Evolutionary conservation across 2,888 invertebrate genomes (phyloP), one percentile per base, ranked within the genome.

Genomic region (Chydorus sphaericus): DNA sequence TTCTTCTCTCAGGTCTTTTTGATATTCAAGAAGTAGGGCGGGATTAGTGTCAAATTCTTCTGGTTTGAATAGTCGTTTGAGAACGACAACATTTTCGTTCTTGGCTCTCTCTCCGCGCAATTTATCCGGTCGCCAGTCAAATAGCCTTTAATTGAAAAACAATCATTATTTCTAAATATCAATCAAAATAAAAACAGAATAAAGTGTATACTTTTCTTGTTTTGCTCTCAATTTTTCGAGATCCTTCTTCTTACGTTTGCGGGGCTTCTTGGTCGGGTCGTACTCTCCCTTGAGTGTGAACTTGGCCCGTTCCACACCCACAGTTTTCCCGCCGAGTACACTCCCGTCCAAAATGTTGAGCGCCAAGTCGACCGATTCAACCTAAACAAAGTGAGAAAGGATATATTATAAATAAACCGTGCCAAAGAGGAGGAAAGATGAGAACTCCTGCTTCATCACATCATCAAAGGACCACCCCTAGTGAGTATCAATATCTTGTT

Each of bases 71-170:
- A 94, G 77, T 70, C 97, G 94, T 68, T 89, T 92, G 10, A 98
- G 77, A 51, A 98, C 85, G 1, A 98, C 92, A 52, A 88, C 78
- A 66, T 82, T 81, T 69, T 98, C 97, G 68, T 88, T 82, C 67
- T 89, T 91, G 0, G 82, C 78, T 53, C 92, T 77, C 65, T 89
- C 87, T 1, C 89, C 90, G 31, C 83, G 73, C 67, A 88, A 77
- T 68, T 88, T 89, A 63, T 97, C 96, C 0, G 96, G 94, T 59
- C 89, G 77, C 98, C 98, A 98, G 69, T 92, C 94, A 68, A 98
- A 89, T 51, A 96, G 73, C 67, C 84, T 83, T 63, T 10, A 64
- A 62, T 49, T 52, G 44, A 53, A 63, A 16, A 65, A 64, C 16
- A 31, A 36, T 2, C n/a, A 29, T 30, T 31, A 20, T 18, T 10